Evolutionary conservation across 35 echinoderm and acorn worm species (phyloP).

Genomic region (Apostichopus japonicus): DNA sequence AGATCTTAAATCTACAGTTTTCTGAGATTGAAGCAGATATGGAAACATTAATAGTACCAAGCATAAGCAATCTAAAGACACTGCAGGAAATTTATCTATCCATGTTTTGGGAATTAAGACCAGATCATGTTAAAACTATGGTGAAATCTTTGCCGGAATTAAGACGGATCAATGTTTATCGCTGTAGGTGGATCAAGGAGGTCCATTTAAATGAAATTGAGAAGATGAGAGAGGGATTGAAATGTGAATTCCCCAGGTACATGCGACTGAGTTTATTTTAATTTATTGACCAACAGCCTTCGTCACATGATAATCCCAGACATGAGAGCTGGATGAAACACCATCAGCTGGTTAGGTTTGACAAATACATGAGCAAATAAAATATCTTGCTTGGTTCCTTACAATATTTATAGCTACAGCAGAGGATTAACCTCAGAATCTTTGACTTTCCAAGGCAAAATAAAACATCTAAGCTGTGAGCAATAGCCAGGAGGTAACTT

Average conservation of each 20-base stretch:
- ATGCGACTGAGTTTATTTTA: slow-evolving; percentile 27
- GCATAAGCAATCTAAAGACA: background rate
- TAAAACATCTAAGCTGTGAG: too few relatives aligned
- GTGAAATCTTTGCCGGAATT: slow-evolving; percentile 11
- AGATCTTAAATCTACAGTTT: slow-evolving; percentile 46
- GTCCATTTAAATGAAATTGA: slow-evolving; percentile 28
- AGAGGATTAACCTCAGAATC: too few relatives aligned
- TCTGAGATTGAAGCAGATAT: slow-evolving; percentile 36
- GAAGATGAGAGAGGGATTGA: slow-evolving; percentile 35
- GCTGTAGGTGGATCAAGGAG: slow-evolving; percentile 12
- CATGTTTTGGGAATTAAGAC: slow-evolving; percentile 52
- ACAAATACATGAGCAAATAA: too few relatives aligned
- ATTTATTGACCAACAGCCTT: background rate
- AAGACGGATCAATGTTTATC: slow-evolving; percentile 8
- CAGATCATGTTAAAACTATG: slow-evolving; percentile 11
- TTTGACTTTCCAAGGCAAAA: too few relatives aligned
- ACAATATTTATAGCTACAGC: too few relatives aligned
- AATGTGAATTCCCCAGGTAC: slow-evolving; percentile 33
- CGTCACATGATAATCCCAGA: too few relatives aligned
- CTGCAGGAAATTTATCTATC: slow-evolving; percentile 32
- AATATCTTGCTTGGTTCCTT: too few relatives aligned
- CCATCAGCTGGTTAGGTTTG: too few relatives aligned
- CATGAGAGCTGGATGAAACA: background rate
- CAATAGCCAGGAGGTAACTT: too few relatives aligned
- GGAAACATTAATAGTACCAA: slow-evolving; percentile 6